Evolutionary conservation across 1,140 invertebrate species (phyloP).

Genomic region (Papilio aristodemus): DNA sequence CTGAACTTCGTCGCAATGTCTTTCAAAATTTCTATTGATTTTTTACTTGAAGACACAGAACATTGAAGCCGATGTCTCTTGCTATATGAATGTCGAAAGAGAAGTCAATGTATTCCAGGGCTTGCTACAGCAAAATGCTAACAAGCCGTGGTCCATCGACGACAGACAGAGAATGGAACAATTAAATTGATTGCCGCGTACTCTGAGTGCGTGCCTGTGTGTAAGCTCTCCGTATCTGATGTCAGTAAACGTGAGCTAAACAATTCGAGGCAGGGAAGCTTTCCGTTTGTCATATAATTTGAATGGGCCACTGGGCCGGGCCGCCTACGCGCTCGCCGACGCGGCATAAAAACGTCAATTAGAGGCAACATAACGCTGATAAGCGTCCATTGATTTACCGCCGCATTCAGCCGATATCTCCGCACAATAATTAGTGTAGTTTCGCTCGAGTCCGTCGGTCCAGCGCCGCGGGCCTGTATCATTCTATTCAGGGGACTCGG

Average conservation of each 20-base stretch:
- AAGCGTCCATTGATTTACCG: conserved; percentile 26
- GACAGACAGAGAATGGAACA: not conserved
- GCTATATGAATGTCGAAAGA: not conserved
- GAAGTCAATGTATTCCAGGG: not conserved
- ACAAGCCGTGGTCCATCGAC: not conserved
- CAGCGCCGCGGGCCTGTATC: conserved; percentile 12
- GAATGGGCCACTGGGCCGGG: conserved; percentile 5
- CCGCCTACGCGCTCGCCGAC: not conserved
- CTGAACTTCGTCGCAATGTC: too few relatives aligned
- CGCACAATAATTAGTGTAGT: conserved; percentile 29
- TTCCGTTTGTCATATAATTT: conserved; percentile 23
- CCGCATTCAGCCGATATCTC: conserved; percentile 20
- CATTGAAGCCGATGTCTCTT: not conserved
- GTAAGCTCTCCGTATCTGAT: not conserved
- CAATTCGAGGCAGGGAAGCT: not conserved
- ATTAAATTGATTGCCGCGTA: conserved; percentile 2
- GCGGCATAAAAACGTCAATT: conserved; percentile 29
- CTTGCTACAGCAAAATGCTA: not conserved
- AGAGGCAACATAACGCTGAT: conserved; percentile 15
- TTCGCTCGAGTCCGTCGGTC: not conserved
- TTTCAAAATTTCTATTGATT: too few relatives aligned
- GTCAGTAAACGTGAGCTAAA: not conserved
- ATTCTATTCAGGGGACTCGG: conserved; percentile 15
- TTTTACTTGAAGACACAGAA: not conserved
- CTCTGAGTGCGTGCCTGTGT: not conserved